Conservation (phyloP, 1,140 invertebrate species). For the Maniola jurtina region DNA sequence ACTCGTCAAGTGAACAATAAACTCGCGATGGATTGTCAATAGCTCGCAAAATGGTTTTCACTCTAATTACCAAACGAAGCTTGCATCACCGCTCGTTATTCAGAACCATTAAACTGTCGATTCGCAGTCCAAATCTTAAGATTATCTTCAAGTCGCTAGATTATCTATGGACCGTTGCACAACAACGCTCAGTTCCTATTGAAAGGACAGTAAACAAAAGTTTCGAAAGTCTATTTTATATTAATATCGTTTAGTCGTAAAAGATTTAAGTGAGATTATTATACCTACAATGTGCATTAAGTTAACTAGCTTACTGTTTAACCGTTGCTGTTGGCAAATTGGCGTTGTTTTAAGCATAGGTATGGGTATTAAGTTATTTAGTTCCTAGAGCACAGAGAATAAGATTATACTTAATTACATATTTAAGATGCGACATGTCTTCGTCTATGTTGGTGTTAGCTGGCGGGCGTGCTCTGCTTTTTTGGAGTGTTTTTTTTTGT, state of each 20-base stretch:
- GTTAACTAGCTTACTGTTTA: background rate
- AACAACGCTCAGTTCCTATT: constrained; percentile 23
- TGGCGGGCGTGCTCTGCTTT: too few species aligned
- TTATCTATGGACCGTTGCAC: constrained; percentile 24
- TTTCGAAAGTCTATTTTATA: constrained; percentile 20
- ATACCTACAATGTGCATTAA: constrained; percentile 9
- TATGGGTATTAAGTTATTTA: too few species aligned
- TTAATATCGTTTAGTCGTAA: constrained; percentile 12
- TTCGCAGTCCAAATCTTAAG: constrained; percentile 24
- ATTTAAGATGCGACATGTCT: too few species aligned
- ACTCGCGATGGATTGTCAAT: background rate
- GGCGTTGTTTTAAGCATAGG: background rate
- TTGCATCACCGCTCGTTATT: constrained; percentile 28
- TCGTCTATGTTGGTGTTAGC: too few species aligned
- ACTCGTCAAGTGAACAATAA: too few species aligned
- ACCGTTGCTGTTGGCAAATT: background rate
- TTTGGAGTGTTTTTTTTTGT: too few species aligned
- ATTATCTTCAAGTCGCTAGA: constrained; percentile 29
- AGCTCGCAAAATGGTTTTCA: background rate
- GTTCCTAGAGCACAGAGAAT: too few species aligned
- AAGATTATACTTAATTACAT: too few species aligned
- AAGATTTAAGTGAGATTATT: constrained; percentile 8
- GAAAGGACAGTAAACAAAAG: constrained; percentile 34
- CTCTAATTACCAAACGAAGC: constrained; percentile 10
- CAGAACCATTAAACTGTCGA: constrained; percentile 30